Evolutionary conservation across 2,113 vertebrate genomes (phyloP).

Genomic region (Stomatorhinus ivindoensis): DNA sequence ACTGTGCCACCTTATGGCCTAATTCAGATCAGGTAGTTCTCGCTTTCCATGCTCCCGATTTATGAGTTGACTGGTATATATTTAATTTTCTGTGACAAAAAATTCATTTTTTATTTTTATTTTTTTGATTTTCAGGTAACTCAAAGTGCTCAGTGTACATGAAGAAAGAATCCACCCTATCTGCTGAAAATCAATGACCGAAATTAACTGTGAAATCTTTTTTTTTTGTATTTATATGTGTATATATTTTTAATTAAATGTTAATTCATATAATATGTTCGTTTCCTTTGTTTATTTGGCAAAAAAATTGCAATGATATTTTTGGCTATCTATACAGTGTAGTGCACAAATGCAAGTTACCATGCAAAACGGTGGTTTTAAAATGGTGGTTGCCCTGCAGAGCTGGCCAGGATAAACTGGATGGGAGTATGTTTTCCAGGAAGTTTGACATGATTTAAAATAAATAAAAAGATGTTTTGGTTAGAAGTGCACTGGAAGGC

Average conservation of each 20-base stretch:
- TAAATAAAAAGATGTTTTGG: background rate
- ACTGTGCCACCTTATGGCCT: background rate
- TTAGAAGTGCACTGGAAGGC: background rate
- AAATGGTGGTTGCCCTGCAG: background rate
- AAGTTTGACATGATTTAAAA: background rate
- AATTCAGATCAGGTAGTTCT: background rate
- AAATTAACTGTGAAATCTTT: background rate
- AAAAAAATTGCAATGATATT: background rate
- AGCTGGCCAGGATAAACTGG: background rate
- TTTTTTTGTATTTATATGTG: background rate
- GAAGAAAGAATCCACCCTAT: background rate
- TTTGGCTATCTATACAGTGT: background rate
- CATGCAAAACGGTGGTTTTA: background rate
- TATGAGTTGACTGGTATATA: background rate
- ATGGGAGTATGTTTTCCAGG: background rate
- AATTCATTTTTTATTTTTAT: too few relatives aligned
- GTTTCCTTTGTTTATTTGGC: background rate
- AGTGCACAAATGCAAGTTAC: background rate
- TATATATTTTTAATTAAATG: background rate
- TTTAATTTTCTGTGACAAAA: too few relatives aligned
- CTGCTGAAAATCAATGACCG: background rate
- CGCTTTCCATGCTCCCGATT: too few relatives aligned
- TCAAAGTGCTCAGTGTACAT: too few relatives aligned
- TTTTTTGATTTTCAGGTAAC: too few relatives aligned
- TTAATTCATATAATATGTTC: background rate